Percentiles rank a stretch among this genome's conserved stretches.
Conservation (phyloP, 1,140 invertebrate genomes). For the Propsilocerus akamusi region DNA sequence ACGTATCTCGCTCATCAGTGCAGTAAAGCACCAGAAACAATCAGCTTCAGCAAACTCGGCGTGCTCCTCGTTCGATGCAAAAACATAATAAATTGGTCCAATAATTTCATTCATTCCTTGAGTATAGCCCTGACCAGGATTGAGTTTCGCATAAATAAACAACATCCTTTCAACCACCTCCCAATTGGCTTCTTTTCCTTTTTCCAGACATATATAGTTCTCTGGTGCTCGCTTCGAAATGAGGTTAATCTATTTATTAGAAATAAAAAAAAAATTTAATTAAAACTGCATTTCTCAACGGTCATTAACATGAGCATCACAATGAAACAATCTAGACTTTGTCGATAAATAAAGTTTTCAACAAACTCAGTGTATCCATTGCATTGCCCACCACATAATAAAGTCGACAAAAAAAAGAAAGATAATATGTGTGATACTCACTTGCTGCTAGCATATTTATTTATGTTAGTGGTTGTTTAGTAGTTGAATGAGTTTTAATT, state of each 20-base stretch:
- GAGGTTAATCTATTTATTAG: slow-evolving; percentile 29
- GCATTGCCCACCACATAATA: too few relatives aligned
- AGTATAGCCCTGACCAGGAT: slow-evolving; percentile 94
- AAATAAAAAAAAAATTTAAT: neutral
- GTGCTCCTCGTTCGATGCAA: slow-evolving; percentile 74
- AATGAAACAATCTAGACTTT: too few relatives aligned
- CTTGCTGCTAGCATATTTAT: neutral
- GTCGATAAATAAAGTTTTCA: too few relatives aligned
- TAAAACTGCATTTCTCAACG: too few relatives aligned
- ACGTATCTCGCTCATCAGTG: slow-evolving; percentile 89
- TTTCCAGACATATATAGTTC: slow-evolving; percentile 62
- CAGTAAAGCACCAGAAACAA: slow-evolving; percentile 95
- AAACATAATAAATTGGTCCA: slow-evolving; percentile 94
- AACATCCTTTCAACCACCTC: slow-evolving; percentile 94
- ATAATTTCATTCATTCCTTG: slow-evolving; percentile 99
- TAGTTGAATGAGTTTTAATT: slow-evolving; percentile 6
- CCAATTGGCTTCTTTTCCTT: slow-evolving; percentile 81
- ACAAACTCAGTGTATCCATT: too few relatives aligned
- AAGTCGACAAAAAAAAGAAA: too few relatives aligned
- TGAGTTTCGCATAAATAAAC: slow-evolving; percentile 94
- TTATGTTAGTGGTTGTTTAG: neutral
- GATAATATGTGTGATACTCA: too few relatives aligned
- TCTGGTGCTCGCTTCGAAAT: slow-evolving; percentile 44
- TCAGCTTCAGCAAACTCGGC: slow-evolving; percentile 89
- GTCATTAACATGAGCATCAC: too few relatives aligned